Base-by-base conservation (phyloP, 2,113 vertebrate genomes). In the Sminthopsis crassicaudata region DNA sequence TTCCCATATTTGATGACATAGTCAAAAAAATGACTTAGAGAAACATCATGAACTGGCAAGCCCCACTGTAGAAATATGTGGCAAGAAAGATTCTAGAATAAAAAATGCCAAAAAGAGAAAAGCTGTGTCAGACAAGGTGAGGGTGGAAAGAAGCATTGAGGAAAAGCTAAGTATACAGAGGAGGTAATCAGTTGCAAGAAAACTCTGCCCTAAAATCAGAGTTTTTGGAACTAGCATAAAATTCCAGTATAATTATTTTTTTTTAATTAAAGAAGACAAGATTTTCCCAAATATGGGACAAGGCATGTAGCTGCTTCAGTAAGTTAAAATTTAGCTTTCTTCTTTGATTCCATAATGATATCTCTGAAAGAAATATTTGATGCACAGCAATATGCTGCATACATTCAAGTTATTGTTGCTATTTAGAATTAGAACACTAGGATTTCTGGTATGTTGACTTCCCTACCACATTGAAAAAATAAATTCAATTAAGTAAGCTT, bases 201-300 rank as follows among this genome's bases (percentile, higher is more conserved):
- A 90, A 23, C 55, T 89, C 12, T 9, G n/a, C 36, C 36, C 14
- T n/a, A 76, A 76, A 76, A 76, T 76, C 14, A 76, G 30, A 76
- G 67, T 22, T 84, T 84, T 42, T 42, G 67, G 67, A 42, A 42
- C 67, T 84, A 42, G n/a, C n/a, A 23, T 2, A 84, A 84, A 84
- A 30, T 42, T 57, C 88, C 9, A 52, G 24, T 52, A 3, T 12
- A 76, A 76, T 36, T 92, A 60, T 93, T 95, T 92, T 51, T 51
- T 51, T 51, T 51, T 51, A 51, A 36, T 60, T 46, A 91, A 52
- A 27, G 89, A 96, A 2, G 26, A 57, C 92, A 92, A 53, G 93
- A 89, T 94, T 96, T 92, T 93, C 92, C 92, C 92, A 96, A 94
- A 90, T 94, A 93, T 96, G 91, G 88, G 91, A 51, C 60, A 94